These are phyloP conservation scores for Pocillopora damicornis DNA, from an alignment of 64 coral and sea anemone species.

Conservation along the genomic window DNA sequence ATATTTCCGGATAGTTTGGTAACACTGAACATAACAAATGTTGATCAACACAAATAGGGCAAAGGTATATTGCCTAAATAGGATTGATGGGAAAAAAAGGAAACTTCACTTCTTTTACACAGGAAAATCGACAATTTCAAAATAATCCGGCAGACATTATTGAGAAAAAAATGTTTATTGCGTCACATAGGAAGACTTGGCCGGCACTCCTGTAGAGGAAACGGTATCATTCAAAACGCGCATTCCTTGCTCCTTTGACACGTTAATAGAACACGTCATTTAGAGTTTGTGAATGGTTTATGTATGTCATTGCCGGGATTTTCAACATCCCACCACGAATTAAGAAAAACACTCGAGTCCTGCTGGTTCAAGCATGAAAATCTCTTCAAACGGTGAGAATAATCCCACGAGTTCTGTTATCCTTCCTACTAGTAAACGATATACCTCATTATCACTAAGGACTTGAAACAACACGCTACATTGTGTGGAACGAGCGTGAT, in stretches of 20 bases:
- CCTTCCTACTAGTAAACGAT: not conserved
- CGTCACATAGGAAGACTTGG: not conserved
- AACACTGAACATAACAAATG: not conserved
- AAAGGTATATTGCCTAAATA: not conserved
- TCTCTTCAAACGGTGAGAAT: conserved; percentile 13
- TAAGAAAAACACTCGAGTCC: not conserved
- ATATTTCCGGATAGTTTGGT: conserved; percentile 19
- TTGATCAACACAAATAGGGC: not conserved
- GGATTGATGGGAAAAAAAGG: not conserved
- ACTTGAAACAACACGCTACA: not conserved
- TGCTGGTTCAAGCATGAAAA: not conserved
- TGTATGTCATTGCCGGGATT: not conserved
- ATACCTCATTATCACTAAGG: not conserved
- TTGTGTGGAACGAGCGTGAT: not conserved
- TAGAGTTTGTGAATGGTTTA: not conserved
- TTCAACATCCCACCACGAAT: not conserved
- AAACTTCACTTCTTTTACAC: too few relatives aligned
- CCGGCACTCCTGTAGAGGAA: not conserved
- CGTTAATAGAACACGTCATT: not conserved
- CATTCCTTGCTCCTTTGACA: not conserved
- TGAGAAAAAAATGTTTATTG: not conserved
- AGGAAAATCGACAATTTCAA: too few relatives aligned
- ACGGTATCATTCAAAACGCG: not conserved
- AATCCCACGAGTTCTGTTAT: conserved; percentile 3
- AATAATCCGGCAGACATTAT: not conserved